A percentile compares a stretch with the other conserved stretches of the same genome.
These are phyloP conservation scores for Parasteatoda tepidariorum DNA, from an alignment of 1,140 invertebrate genomes.

Conservation along the genomic window DNA sequence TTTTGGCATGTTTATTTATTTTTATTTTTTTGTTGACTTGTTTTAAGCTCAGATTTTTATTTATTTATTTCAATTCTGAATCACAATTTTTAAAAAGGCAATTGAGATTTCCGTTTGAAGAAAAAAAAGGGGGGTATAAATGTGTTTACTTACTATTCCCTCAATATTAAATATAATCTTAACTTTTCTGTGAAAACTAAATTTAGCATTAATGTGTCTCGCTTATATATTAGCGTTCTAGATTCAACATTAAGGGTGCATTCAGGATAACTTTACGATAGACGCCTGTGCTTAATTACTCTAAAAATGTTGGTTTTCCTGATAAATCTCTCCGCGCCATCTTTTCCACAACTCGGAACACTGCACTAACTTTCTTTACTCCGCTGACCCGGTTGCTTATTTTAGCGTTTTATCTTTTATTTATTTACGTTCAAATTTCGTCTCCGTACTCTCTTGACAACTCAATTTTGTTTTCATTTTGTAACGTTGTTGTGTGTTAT, in stretches of 20 bases:
- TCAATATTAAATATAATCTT: too few relatives aligned
- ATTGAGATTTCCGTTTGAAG: too few relatives aligned
- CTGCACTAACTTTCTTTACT: not conserved
- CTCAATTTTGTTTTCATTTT: not conserved
- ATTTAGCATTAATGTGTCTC: too few relatives aligned
- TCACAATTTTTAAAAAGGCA: too few relatives aligned
- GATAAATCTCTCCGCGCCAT: not conserved
- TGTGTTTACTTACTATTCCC: too few relatives aligned
- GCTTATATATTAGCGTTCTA: too few relatives aligned
- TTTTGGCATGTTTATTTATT: too few relatives aligned
- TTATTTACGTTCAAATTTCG: conserved; percentile 10
- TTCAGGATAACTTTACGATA: not conserved
- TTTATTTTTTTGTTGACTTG: too few relatives aligned
- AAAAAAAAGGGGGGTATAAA: too few relatives aligned
- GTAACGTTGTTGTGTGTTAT: not conserved
- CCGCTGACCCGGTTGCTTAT: conserved; percentile 27
- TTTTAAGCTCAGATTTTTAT: too few relatives aligned
- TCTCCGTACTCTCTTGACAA: not conserved
- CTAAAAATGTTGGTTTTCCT: not conserved
- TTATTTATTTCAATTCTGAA: too few relatives aligned
- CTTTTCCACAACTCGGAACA: not conserved
- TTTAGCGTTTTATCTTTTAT: conserved; percentile 37
- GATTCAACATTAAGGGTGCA: not conserved
- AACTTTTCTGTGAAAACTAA: too few relatives aligned
- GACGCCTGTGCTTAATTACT: not conserved